Conservation (phyloP, 2,797 vertebrate species). For the Crenichthys baileyi region DNA sequence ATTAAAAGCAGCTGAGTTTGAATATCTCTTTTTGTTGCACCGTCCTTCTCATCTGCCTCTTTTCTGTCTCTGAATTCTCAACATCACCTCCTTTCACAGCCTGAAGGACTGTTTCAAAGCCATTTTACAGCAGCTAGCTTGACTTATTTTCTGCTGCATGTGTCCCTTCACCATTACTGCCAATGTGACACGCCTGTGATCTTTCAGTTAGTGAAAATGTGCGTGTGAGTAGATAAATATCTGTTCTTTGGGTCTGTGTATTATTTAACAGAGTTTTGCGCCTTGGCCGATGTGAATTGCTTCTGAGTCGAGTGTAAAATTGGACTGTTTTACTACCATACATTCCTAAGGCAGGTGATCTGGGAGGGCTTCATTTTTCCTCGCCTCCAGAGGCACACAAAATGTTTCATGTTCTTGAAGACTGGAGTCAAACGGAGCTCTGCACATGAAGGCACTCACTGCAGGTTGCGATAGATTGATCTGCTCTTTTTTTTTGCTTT, state of each 20-base stretch:
- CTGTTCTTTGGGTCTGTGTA: slow-evolving; percentile 59
- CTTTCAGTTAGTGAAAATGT: slow-evolving; percentile 52
- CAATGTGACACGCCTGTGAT: slow-evolving; percentile 63
- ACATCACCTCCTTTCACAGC: slow-evolving; percentile 45
- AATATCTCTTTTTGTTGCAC: slow-evolving; percentile 55
- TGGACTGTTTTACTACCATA: slow-evolving; percentile 67
- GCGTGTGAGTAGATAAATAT: slow-evolving; percentile 62
- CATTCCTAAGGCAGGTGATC: slow-evolving; percentile 68
- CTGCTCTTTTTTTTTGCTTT: slow-evolving; percentile 42
- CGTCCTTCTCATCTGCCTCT: slow-evolving; percentile 49
- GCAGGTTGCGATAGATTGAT: slow-evolving; percentile 68
- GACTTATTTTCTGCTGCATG: slow-evolving; percentile 65
- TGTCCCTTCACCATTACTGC: slow-evolving; percentile 54
- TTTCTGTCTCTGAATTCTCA: slow-evolving; percentile 52
- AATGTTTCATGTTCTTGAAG: slow-evolving; percentile 70
- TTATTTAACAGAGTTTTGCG: slow-evolving; percentile 61
- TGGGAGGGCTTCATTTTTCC: slow-evolving; percentile 63
- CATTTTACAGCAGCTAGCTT: slow-evolving; percentile 72
- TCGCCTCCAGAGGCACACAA: slow-evolving; percentile 60
- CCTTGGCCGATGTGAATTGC: slow-evolving; percentile 52
- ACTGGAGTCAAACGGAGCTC: slow-evolving; percentile 68
- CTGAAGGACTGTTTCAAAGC: slow-evolving; percentile 62
- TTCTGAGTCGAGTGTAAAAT: slow-evolving; percentile 71
- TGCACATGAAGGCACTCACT: slow-evolving; percentile 62
- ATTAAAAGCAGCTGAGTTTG: slow-evolving; percentile 55